Evolutionary conservation across 2,113 vertebrate genomes (phyloP), one percentile per base, ranked within the genome.

Genomic region (Microtus ochrogaster): DNA sequence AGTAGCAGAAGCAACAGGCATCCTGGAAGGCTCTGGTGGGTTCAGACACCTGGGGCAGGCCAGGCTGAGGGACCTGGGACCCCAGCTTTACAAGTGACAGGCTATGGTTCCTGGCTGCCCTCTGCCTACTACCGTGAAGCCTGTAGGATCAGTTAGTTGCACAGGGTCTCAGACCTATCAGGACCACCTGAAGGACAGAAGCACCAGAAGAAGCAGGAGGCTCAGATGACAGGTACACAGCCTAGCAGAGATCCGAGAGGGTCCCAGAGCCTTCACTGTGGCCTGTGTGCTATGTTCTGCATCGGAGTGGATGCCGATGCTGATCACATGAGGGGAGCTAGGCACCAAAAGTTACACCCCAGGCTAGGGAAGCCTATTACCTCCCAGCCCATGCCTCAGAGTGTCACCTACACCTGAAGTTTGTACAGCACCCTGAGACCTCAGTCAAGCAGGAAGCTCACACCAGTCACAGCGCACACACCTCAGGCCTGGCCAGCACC

Each of bases 121-220:
- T 98, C 98, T 79, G 98, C 99, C 24, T 99, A 99, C 97, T 99
- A 99, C 98, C 99, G 99, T 81, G 99, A 99, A 87, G 98, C 99
- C 97, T 99, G 99, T 97, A 99, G 98, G 97, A 99, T 99, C 97
- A 99, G 99, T 98, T 99, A 99, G 99, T 98, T 99, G 99, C 83
- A 99, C 99, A 5, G 99, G 99, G 6, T 98, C 98, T 39, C 97
- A 99, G 99, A 98, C 98, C 0, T 99, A 99, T 96, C 96, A 97
- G 49, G 98, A 99, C 90, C 99, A 98, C 94, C 98, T 99, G 22
- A 99, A 58, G 98, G 99, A 36, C 99, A 99, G 97, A 99, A 99
- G 97, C 99, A 99, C 98, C 98, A 98, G 95, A 99, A 99, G 98
- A 99, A 99, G 91, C 99, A 99, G 94, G 96, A 98, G 1, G 98